Evolutionary conservation across 2,113 vertebrate genomes (phyloP).

Genomic region (Lophius piscatorius): DNA sequence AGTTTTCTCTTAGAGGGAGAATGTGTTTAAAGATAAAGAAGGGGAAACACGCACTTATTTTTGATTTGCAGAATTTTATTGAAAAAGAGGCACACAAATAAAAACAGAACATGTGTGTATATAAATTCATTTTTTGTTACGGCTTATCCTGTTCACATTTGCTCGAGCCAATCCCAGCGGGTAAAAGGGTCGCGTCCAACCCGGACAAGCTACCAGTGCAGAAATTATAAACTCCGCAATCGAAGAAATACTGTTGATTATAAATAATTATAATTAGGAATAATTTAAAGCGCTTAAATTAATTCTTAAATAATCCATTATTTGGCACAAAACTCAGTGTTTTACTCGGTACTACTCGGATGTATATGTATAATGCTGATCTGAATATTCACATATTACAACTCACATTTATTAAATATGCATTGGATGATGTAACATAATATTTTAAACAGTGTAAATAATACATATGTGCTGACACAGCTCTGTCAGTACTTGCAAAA

Average conservation of each 20-base stretch:
- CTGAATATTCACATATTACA: not conserved
- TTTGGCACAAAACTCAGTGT: not conserved
- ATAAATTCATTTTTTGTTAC: too few species aligned
- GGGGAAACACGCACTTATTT: too few species aligned
- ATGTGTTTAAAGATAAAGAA: too few species aligned
- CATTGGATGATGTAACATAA: not conserved
- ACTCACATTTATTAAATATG: not conserved
- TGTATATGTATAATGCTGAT: not conserved
- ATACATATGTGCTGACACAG: not conserved
- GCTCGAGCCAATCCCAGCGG: constrained; percentile 5
- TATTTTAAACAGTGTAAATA: not conserved
- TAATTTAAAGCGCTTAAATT: not conserved
- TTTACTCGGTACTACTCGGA: not conserved
- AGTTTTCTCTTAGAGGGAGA: too few species aligned
- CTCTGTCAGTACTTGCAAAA: not conserved
- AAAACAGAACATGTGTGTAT: too few species aligned
- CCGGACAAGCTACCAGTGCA: not conserved
- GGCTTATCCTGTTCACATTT: too few species aligned
- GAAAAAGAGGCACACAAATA: too few species aligned
- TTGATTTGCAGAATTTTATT: too few species aligned
- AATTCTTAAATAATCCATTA: not conserved
- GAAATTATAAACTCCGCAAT: not conserved
- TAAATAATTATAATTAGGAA: not conserved
- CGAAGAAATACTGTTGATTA: not conserved
- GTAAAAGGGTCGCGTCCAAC: too few species aligned